Evolutionary conservation across 1,140 invertebrate species (phyloP), one percentile per base, ranked within the genome.

Genomic region (Magallana angulata): DNA sequence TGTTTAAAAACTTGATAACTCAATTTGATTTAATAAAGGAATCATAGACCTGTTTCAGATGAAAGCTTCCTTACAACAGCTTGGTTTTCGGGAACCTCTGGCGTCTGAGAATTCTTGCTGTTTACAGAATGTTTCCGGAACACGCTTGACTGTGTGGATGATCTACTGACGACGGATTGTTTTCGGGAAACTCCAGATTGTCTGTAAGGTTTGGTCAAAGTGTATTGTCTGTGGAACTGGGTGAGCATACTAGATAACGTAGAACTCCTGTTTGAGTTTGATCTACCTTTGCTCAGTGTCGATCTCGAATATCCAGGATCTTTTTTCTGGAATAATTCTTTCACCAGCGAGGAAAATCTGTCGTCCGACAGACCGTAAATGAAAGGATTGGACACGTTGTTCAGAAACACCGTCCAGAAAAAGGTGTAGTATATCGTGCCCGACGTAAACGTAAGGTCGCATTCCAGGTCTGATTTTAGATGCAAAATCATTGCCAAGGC

Each of bases 331-430:
- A 57, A 58, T 18, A 57, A 57, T 58, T 58, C 81, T 5, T 56
- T 82, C 11, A 82, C 36, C 6, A 82, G 48, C n/a, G 81, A 57
- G 57, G 57, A 82, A 57, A 88, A 88, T 30, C 87, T 80, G 7
- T 88, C 76, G n/a, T 88, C 87, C 16, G 87, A 88, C 4, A 88
- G 56, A 12, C 87, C 87, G 76, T 88, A 88, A n/a, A 88, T 88
- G 24, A 88, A 76, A 57, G 87, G 87, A 58, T 88, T 88, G 30
- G 87, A 84, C 16, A 88, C 76, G 18, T 88, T 88, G 30, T 88
- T 88, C 3, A 88, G 60, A 60, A 88, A 88, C 3, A 88, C 84
- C 0, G 87, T 85, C 84, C 84, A 88, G 14, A 88, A 85, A 30
- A 88, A 88, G 2, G 87, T 88, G 30, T 84, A 88, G n/a, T 82